Evolutionary conservation across 2,797 vertebrate species (phyloP), one percentile per base, ranked within the genome.

Genomic region (Mormyrops attenuatus): DNA sequence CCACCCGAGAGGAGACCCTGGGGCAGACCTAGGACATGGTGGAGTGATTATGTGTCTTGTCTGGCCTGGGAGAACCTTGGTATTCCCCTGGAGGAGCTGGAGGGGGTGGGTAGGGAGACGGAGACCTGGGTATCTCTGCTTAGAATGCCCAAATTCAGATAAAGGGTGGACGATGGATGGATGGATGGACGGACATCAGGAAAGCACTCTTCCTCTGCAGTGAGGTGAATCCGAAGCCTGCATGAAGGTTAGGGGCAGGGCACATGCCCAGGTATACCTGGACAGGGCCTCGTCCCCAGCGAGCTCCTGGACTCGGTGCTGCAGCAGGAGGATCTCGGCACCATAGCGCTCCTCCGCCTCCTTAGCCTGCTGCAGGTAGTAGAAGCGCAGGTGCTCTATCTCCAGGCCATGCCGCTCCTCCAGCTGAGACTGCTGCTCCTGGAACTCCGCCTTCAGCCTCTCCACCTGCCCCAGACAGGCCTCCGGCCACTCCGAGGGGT

Each of bases 371-470:
- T 96, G 95, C 13, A 96, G 95, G 93, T 97, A 97, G 94, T 96
- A 95, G 82, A 93, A 92, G 89, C 94, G 89, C n/a, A 97, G 94
- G 53, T 47, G 95, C 93, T 97, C 95, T 91, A 98, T 89, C 90
- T 98, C 97, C 88, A 95, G 95, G 88, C 91, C 77, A 90, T 97
- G 96, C 86, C 94, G 95, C 47, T 96, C 93, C 93, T 98, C 97
- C 90, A 97, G 94, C 34, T 93, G 95, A 0, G 90, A 87, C 91
- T 94, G 95, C 90, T 95, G 95, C 92, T 94, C 92, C 90, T 94
- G 94, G 89, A 95, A 94, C 44, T 95, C 94, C 0, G 88, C 92
- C 94, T 95, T 97, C 91, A 96, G 91, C 88, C 91, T 94, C 90
- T 94, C 93, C 1, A 92, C 53, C 53, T 96, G 95, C 92, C 92